A percentile compares a stretch with the other conserved stretches of the same genome.
phyloP scores from a whole-genome alignment of 2,888 invertebrate species.

The Apotomis betuletana region DNA sequence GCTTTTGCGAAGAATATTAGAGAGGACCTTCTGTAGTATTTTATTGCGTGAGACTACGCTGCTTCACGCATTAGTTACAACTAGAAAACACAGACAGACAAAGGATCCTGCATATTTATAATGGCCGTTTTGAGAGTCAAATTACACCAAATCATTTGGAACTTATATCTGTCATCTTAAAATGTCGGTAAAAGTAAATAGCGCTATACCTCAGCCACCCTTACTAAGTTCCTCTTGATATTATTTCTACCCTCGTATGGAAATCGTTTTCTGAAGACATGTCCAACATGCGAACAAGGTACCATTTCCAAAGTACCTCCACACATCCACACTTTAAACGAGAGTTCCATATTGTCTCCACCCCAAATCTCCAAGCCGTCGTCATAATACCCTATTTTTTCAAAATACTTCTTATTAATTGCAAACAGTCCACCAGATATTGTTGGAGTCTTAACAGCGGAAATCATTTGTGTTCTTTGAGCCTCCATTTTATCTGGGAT shows the following conservation, averaged over 20 bases:
- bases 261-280: conserved; percentile 96
- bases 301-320: conserved; percentile 97
- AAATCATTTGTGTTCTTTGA: conserved; percentile 88
- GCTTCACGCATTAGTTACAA: too few relatives aligned
- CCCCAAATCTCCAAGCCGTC: conserved; percentile 99
- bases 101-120: too few relatives aligned
- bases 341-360: conserved; percentile 97
- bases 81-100: too few relatives aligned
- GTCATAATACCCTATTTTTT: conserved; percentile 96
- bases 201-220: conserved; percentile 90
- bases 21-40: too few relatives aligned
- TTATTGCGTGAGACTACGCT: too few relatives aligned
- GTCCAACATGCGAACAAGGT: conserved; percentile 99
- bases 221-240: conserved; percentile 94
- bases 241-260: conserved; percentile 96
- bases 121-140: too few relatives aligned
- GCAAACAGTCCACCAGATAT: conserved; percentile 99
- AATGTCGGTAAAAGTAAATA: conserved; percentile 3
- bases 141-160: too few relatives aligned
- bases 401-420: conserved; percentile 94
- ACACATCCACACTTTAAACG: conserved; percentile 99
- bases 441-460: conserved; percentile 95
- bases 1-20: too few relatives aligned
- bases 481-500: conserved; percentile 92
- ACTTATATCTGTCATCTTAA: neutral